Evolutionary conservation across 2,113 vertebrate genomes (phyloP).

Genomic region (Ailuropoda melanoleuca): DNA sequence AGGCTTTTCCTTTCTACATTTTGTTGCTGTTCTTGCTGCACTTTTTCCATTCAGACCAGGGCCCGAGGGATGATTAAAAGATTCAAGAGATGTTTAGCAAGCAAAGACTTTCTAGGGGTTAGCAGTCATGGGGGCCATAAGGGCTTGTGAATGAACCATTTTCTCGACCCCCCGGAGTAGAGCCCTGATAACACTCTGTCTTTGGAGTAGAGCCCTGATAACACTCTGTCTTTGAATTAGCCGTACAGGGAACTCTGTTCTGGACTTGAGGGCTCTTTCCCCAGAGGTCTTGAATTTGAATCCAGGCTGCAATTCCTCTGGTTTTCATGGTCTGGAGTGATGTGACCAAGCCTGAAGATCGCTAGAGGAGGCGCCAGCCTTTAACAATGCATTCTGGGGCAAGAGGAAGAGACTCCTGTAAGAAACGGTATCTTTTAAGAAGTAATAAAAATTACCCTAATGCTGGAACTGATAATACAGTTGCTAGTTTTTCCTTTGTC

Average conservation of each 20-base stretch:
- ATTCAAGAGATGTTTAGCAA: not conserved
- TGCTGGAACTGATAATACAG: not conserved
- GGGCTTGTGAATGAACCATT: not conserved
- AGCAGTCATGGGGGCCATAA: not conserved
- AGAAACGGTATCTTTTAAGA: constrained; percentile 13
- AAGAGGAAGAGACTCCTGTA: not conserved
- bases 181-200: not conserved
- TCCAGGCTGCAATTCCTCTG: not conserved
- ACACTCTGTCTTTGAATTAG: not conserved
- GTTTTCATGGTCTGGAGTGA: not conserved
- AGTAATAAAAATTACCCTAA: not conserved
- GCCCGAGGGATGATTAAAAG: not conserved
- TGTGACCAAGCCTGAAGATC: not conserved
- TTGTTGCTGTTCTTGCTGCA: not conserved
- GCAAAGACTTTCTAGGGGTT: not conserved
- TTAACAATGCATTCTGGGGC: not conserved
- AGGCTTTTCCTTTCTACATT: not conserved
- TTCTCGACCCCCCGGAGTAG: not conserved
- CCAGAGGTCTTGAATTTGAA: not conserved
- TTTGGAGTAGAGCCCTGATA: not conserved
- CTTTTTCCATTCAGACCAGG: not conserved
- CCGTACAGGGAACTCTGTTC: not conserved
- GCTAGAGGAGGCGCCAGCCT: not conserved
- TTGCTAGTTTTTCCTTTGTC: not conserved
- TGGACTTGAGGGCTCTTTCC: not conserved